Percentiles rank a stretch among this genome's conserved stretches.
Conservation (phyloP, 2,113 vertebrate genomes). For the Stegostoma tigrinum region DNA sequence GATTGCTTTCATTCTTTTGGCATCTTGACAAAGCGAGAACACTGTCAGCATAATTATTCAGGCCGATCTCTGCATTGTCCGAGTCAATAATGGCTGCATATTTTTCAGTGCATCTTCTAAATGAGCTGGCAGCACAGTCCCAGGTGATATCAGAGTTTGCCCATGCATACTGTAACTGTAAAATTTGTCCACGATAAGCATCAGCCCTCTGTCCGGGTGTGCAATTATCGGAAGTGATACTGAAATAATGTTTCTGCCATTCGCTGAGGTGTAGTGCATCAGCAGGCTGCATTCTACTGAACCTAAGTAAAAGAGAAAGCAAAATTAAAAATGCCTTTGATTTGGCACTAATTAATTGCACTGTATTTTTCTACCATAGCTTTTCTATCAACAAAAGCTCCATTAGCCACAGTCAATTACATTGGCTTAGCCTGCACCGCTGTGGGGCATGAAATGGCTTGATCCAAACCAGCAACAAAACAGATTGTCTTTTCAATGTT, state of each 20-base stretch:
- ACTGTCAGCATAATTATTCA: constrained; percentile 86
- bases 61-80: constrained; percentile 66
- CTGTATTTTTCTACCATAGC: not conserved
- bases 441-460: not conserved
- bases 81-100: constrained; percentile 83
- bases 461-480: not conserved
- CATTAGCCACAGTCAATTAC: not conserved
- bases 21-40: constrained; percentile 72
- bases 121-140: constrained; percentile 67
- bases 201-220: constrained; percentile 79
- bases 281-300: not conserved
- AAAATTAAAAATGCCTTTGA: not conserved
- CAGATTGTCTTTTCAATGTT: no score
- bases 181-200: constrained; percentile 76
- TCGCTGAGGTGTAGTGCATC: constrained; percentile 69
- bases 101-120: constrained; percentile 72
- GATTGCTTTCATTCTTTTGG: constrained; percentile 75
- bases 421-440: not conserved
- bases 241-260: constrained; percentile 86
- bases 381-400: not conserved
- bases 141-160: constrained; percentile 76
- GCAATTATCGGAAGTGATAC: constrained; percentile 69
- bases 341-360: not conserved
- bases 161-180: constrained; percentile 85
- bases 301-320: not conserved